These are phyloP conservation scores for Phocoena phocoena DNA, from an alignment of 2,113 vertebrate species.

Conservation along the genomic window DNA sequence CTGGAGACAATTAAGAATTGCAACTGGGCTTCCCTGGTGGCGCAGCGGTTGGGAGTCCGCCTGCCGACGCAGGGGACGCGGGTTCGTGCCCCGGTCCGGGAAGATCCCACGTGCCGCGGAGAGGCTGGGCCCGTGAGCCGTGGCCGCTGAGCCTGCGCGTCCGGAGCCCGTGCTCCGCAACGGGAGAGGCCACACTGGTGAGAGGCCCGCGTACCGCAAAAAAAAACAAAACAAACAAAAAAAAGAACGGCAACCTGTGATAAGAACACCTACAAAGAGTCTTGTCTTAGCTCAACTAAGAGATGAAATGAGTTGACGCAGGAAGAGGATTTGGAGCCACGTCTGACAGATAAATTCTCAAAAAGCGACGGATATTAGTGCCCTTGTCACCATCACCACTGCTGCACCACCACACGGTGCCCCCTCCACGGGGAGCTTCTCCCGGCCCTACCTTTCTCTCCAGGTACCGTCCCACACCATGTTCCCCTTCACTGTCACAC, in stretches of 20 bases:
- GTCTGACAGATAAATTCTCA: not conserved
- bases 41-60: too few relatives aligned
- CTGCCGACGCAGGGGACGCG: too few relatives aligned
- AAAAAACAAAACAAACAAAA: too few relatives aligned
- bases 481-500: not conserved
- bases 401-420: fast-evolving
- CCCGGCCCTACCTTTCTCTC: not conserved
- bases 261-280: not conserved
- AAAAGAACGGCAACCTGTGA: not conserved
- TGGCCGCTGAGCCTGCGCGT: too few relatives aligned
- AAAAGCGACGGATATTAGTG: not conserved
- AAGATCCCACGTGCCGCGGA: too few relatives aligned
- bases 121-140: too few relatives aligned
- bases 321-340: not conserved
- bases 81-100: too few relatives aligned
- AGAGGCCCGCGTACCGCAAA: too few relatives aligned
- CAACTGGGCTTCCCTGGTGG: not conserved
- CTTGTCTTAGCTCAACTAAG: not conserved
- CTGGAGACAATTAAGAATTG: not conserved
- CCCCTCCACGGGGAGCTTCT: not conserved
- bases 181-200: too few relatives aligned
- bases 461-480: not conserved
- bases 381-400: not conserved
- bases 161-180: too few relatives aligned
- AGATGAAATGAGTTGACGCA: not conserved